Conservation (phyloP, 1,140 invertebrate genomes). For the Cherax quadricarinatus region DNA sequence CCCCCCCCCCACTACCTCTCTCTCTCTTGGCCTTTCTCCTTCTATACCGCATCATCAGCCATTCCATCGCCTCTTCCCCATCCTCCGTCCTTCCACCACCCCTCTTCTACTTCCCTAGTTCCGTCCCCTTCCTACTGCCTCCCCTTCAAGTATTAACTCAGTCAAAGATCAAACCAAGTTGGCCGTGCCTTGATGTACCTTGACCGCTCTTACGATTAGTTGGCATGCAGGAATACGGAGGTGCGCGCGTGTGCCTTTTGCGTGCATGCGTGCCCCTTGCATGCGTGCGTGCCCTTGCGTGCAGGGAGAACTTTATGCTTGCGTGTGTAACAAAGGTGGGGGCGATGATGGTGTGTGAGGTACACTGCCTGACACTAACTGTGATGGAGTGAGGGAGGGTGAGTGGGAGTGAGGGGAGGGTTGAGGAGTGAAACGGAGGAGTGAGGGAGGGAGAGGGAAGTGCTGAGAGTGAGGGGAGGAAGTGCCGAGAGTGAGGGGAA, state of each 20-base stretch:
- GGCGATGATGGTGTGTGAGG: slow-evolving; percentile 25
- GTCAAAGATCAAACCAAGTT: slow-evolving; percentile 37
- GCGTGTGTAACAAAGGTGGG: slow-evolving; percentile 16
- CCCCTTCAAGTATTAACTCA: background rate
- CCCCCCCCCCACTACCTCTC: no score
- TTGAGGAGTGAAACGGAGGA: background rate
- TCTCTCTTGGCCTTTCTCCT: no score
- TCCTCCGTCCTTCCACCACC: no score
- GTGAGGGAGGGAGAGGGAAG: no score
- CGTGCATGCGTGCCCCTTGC: no score
- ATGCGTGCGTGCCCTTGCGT: background rate
- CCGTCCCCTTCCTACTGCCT: no score
- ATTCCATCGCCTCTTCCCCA: no score
- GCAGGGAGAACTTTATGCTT: background rate
- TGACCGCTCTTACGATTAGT: slow-evolving; percentile 28
- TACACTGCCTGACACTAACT: slow-evolving; percentile 14
- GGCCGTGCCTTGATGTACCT: background rate
- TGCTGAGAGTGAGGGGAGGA: background rate
- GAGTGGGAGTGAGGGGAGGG: background rate
- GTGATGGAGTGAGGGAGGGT: slow-evolving; percentile 6
- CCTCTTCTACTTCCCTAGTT: no score
- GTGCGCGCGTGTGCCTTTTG: background rate
- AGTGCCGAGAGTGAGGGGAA: no score
- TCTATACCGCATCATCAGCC: no score
- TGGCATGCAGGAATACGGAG: slow-evolving; percentile 28